These are phyloP conservation scores for Arctocebus calabarensis DNA, from an alignment of 2,797 vertebrate species.

Conservation along the genomic window DNA sequence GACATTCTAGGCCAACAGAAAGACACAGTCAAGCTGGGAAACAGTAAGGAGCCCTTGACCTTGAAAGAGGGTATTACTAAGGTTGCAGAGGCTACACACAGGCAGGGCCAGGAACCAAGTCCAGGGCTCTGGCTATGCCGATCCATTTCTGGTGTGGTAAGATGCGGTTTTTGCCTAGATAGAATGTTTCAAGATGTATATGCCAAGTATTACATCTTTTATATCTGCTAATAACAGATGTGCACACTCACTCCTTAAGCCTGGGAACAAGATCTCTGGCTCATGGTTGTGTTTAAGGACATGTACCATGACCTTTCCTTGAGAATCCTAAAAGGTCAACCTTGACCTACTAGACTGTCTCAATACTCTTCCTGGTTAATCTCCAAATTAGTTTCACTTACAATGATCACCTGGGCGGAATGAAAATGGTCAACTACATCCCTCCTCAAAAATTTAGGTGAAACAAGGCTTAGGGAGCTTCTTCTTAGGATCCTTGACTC, in stretches of 20 bases:
- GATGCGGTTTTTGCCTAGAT: not conserved
- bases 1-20: not conserved
- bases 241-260: rapidly evolving
- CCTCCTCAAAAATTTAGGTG: not conserved
- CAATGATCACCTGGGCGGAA: no score
- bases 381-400: not conserved
- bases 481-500: not conserved
- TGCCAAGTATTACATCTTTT: not conserved
- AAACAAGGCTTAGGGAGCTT: not conserved
- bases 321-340: not conserved
- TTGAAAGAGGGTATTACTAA: no score
- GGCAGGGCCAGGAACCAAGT: no score
- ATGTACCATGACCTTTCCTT: not conserved
- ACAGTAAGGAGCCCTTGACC: not conserved
- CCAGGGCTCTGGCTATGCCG: not conserved
- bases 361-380: not conserved
- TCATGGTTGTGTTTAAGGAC: not conserved
- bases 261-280: not conserved
- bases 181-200: not conserved
- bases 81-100: not conserved
- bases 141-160: not conserved
- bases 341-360: not conserved
- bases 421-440: not conserved
- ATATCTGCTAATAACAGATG: not conserved
- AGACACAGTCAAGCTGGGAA: not conserved